phyloP scores from a whole-genome alignment of 2,888 invertebrate species.

The Parnassius smintheus region DNA sequence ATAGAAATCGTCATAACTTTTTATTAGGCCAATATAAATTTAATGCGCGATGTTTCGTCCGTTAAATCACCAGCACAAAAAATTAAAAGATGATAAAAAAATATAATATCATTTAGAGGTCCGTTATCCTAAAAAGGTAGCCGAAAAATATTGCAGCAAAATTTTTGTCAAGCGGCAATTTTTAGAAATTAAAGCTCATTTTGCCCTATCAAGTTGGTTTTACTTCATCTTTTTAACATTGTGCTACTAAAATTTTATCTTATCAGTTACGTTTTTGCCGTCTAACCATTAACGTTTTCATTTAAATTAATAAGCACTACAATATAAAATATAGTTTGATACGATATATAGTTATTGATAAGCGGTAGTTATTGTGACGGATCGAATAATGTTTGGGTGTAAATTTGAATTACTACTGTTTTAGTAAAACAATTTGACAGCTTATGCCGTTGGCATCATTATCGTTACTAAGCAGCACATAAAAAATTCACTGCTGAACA shows the following conservation, averaged over 20 bases:
- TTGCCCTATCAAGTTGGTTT: conserved; percentile 11
- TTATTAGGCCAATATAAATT: too few species aligned
- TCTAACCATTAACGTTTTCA: not conserved
- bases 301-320: not conserved
- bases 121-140: not conserved
- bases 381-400: too few species aligned
- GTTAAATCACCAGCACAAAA: too few species aligned
- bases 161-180: conserved; percentile 3
- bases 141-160: not conserved
- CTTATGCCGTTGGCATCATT: too few species aligned
- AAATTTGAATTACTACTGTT: too few species aligned
- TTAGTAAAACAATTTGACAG: too few species aligned
- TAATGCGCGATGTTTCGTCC: too few species aligned
- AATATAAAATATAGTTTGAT: not conserved
- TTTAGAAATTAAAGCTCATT: conserved; percentile 12
- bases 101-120: not conserved
- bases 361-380: too few species aligned
- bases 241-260: not conserved
- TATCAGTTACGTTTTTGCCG: not conserved
- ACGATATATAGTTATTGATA: not conserved
- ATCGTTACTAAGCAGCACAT: too few species aligned
- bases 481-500: too few species aligned
- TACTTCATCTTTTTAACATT: conserved; percentile 5
- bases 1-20: too few species aligned
- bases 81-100: not conserved